These are phyloP conservation scores for Cyclopterus lumpus DNA, from an alignment of 2,797 vertebrate genomes.

Conservation along the genomic window DNA sequence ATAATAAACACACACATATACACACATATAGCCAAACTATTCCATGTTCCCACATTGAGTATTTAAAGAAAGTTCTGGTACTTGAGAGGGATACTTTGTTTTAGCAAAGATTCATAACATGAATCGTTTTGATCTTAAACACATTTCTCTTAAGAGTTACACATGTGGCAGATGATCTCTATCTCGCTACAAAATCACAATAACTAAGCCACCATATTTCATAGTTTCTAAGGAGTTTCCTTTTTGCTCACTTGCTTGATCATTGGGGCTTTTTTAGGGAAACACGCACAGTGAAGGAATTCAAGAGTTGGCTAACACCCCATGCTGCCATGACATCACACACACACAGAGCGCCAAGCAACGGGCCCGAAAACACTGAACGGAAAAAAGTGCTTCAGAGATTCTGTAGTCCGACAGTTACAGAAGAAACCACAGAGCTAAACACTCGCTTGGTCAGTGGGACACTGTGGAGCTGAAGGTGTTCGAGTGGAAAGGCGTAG, in stretches of 20 bases:
- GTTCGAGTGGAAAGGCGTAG: slow-evolving; percentile 17
- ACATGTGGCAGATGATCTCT: neutral
- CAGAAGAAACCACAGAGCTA: slow-evolving; percentile 10
- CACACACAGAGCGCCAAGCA: slow-evolving; percentile 54
- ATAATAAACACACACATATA: slow-evolving; percentile 21
- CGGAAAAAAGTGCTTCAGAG: slow-evolving; percentile 70
- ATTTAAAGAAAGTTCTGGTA: neutral
- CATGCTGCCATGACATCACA: slow-evolving; percentile 69
- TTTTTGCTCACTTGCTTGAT: neutral
- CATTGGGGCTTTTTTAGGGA: slow-evolving; percentile 49
- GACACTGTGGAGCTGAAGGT: neutral
- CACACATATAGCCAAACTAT: neutral
- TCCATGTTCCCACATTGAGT: neutral
- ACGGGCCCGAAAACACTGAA: slow-evolving; percentile 62
- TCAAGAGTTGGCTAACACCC: slow-evolving; percentile 60
- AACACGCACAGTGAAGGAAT: slow-evolving; percentile 61
- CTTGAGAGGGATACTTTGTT: neutral
- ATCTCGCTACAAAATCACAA: neutral
- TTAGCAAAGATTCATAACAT: neutral
- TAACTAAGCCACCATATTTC: neutral
- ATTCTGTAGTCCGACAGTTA: slow-evolving; percentile 12
- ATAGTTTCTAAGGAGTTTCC: neutral
- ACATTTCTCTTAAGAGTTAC: neutral
- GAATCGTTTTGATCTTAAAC: slow-evolving; percentile 6
- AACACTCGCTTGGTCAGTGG: slow-evolving; percentile 1